These are phyloP conservation scores for Volucella zonaria DNA, from an alignment of 2,888 invertebrate species.

Conservation along the genomic window DNA sequence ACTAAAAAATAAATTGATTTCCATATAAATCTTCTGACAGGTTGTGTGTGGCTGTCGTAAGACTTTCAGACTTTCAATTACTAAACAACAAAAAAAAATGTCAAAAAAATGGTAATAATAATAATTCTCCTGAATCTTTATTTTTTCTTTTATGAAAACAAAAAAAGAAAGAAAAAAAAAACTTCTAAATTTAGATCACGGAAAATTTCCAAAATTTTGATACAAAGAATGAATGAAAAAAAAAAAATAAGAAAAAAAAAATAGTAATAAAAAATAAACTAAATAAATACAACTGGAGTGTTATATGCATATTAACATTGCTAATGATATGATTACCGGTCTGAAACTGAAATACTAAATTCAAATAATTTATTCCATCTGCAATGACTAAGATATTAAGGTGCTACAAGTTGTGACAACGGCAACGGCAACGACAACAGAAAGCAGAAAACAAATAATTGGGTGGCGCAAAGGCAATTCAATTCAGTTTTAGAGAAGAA, in stretches of 20 bases:
- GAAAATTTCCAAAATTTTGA: constrained; percentile 49
- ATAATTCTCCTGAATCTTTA: constrained; percentile 6
- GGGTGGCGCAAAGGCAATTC: neutral
- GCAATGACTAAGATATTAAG: neutral
- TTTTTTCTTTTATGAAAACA: no score
- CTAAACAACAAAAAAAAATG: constrained; percentile 7
- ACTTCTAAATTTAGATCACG: constrained; percentile 43
- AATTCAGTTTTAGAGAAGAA: neutral
- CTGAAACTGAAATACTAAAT: neutral
- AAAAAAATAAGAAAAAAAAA: neutral
- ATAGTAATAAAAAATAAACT: no score
- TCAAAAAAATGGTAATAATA: constrained; percentile 6
- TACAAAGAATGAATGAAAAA: constrained; percentile 29
- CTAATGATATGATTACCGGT: constrained; percentile 48
- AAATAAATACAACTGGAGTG: constrained; percentile 7
- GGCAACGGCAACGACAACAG: no score
- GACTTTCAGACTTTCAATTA: constrained; percentile 27
- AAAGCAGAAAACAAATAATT: no score
- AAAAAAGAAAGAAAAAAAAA: no score
- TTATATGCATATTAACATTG: constrained; percentile 35
- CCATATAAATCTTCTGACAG: constrained; percentile 40
- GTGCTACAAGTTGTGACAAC: neutral
- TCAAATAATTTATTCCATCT: neutral
- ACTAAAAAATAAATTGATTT: neutral
- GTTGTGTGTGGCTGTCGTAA: neutral